phyloP scores from a whole-genome alignment of 1,140 invertebrate genomes.

The Panagrolaimus sp. region DNA sequence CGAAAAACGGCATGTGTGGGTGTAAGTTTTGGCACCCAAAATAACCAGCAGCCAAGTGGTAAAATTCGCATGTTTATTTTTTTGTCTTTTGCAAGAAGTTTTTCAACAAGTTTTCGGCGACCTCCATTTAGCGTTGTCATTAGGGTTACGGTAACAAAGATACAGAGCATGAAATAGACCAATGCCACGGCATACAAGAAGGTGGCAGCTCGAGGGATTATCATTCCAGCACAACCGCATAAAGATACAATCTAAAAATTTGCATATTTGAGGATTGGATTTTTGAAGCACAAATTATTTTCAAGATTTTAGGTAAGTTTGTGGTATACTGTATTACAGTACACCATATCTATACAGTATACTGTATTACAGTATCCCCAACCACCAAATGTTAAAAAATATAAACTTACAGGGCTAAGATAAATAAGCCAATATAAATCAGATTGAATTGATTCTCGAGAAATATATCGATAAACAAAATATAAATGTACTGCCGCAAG shows the following conservation, averaged over 20 bases:
- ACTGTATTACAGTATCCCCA: too few species aligned
- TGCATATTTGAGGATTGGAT: too few species aligned
- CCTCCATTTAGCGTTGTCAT: constrained; percentile 52
- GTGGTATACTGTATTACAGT: too few species aligned
- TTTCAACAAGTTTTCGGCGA: constrained; percentile 40
- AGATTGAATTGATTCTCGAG: background rate
- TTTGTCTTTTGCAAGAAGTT: constrained; percentile 25
- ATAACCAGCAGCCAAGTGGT: constrained; percentile 44
- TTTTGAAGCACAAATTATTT: too few species aligned
- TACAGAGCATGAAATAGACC: constrained; percentile 49
- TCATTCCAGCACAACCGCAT: constrained; percentile 54
- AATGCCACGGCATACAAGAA: constrained; percentile 56
- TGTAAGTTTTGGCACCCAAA: constrained; percentile 43
- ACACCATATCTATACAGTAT: too few species aligned
- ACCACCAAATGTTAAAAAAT: too few species aligned
- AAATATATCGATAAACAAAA: constrained; percentile 13
- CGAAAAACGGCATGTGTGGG: constrained; percentile 36
- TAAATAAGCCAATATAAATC: constrained; percentile 10
- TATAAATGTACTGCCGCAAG: background rate
- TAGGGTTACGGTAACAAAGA: constrained; percentile 48
- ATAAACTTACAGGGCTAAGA: background rate
- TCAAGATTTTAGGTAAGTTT: too few species aligned
- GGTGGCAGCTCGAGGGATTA: constrained; percentile 48
- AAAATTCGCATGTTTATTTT: constrained; percentile 35
- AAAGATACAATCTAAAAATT: background rate